These are phyloP conservation scores for Hafferia zeledoni DNA, from an alignment of 2,797 vertebrate species.

Conservation along the genomic window DNA sequence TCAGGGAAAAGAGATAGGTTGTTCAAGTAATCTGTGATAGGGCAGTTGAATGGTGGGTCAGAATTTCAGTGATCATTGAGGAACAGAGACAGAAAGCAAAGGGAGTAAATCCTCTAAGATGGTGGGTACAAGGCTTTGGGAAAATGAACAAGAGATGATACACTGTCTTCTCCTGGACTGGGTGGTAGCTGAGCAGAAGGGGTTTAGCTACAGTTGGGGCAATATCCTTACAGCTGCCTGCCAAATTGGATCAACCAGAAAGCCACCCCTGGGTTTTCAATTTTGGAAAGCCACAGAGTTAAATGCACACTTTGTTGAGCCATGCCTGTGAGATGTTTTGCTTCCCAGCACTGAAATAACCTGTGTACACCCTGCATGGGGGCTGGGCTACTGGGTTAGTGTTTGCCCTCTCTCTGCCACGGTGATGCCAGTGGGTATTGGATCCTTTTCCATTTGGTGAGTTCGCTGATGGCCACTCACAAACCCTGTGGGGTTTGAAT, in stretches of 20 bases:
- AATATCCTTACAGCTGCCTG: not conserved
- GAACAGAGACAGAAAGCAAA: not conserved
- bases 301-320: not conserved
- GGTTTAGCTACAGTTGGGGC: not conserved
- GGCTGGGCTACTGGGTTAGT: not conserved
- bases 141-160: not conserved
- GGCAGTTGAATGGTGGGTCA: not conserved
- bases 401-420: not conserved
- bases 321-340: not conserved
- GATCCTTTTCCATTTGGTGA: not conserved
- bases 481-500: not conserved
- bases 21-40: not conserved
- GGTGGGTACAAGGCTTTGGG: not conserved
- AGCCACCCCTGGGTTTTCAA: not conserved
- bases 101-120: not conserved
- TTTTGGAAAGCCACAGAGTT: not conserved
- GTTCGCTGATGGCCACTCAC: not conserved
- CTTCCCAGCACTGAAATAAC: not conserved
- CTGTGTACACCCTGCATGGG: accelerated
- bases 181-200: not conserved
- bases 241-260: not conserved
- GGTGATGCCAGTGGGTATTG: not conserved
- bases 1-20: not conserved
- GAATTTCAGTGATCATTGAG: not conserved
- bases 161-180: not conserved